Evolutionary conservation across 1,140 invertebrate species (phyloP).

Genomic region (Capitella teleta): DNA sequence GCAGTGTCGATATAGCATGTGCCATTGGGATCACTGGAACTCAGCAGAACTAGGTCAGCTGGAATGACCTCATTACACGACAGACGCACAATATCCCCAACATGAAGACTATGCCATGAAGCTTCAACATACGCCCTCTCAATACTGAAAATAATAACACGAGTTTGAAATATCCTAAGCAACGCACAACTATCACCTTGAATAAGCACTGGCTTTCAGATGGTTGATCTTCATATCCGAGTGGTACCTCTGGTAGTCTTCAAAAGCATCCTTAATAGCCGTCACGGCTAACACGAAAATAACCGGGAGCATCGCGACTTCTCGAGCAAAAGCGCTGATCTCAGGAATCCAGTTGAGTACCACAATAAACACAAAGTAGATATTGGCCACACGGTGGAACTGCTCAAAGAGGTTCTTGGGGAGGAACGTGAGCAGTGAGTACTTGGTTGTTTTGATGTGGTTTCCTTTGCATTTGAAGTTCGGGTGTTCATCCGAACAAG

Average conservation of each 20-base stretch:
- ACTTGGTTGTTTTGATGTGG: slow-evolving; percentile 71
- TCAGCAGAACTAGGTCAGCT: slow-evolving; percentile 80
- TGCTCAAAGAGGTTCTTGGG: slow-evolving; percentile 96
- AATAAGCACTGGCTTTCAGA: slow-evolving; percentile 78
- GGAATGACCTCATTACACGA: slow-evolving; percentile 94
- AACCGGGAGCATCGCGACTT: slow-evolving; percentile 73
- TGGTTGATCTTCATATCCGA: slow-evolving; percentile 91
- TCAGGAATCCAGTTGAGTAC: slow-evolving; percentile 84
- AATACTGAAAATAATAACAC: slow-evolving; percentile 51
- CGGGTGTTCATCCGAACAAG: slow-evolving; percentile 64
- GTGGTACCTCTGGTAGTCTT: slow-evolving; percentile 76
- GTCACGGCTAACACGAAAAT: slow-evolving; percentile 85
- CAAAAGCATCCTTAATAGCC: slow-evolving; percentile 90
- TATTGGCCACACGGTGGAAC: slow-evolving; percentile 92
- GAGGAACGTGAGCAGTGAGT: slow-evolving; percentile 83
- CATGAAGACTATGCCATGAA: slow-evolving; percentile 70
- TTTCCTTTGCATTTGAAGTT: slow-evolving; percentile 59
- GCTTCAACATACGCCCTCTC: slow-evolving; percentile 70
- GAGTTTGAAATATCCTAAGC: not conserved
- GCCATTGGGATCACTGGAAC: slow-evolving; percentile 35
- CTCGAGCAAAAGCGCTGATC: slow-evolving; percentile 84
- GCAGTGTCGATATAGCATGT: slow-evolving; percentile 45
- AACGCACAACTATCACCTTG: slow-evolving; percentile 57
- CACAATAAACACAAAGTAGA: slow-evolving; percentile 96
- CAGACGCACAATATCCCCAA: slow-evolving; percentile 90